These are phyloP conservation scores for Odontocerum albicorne DNA, from an alignment of 2,888 invertebrate species.

Conservation along the genomic window DNA sequence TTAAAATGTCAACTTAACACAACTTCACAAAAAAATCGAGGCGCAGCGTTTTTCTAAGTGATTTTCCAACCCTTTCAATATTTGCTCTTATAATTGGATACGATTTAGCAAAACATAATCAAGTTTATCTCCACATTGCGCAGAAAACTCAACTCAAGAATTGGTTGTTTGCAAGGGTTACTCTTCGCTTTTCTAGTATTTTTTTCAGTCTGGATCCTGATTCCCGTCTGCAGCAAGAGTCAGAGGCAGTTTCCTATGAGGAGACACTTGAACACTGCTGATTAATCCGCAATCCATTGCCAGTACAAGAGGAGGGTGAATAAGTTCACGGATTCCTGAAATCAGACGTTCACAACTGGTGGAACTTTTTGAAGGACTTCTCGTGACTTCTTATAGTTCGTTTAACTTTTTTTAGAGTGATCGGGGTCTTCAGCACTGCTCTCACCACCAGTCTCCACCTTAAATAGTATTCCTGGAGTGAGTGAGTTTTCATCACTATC, in stretches of 20 bases:
- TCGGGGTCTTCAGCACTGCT: too few relatives aligned
- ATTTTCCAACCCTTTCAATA: conserved; percentile 26
- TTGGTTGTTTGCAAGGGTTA: background rate
- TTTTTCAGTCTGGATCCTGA: background rate
- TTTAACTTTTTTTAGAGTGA: too few relatives aligned
- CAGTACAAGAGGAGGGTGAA: background rate
- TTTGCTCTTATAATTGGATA: conserved; percentile 34
- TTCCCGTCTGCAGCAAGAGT: conserved; percentile 8
- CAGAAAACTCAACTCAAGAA: background rate
- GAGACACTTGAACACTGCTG: conserved; percentile 33
- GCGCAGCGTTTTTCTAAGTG: conserved; percentile 20
- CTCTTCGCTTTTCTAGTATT: background rate
- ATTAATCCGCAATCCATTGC: conserved; percentile 25
- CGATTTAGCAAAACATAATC: background rate
- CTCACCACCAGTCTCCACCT: too few relatives aligned
- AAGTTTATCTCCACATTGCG: background rate
- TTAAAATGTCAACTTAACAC: background rate
- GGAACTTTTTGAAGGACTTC: too few relatives aligned
- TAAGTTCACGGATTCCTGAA: background rate
- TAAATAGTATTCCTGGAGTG: too few relatives aligned
- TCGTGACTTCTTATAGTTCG: too few relatives aligned
- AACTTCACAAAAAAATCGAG: background rate
- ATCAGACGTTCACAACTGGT: too few relatives aligned
- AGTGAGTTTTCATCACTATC: too few relatives aligned
- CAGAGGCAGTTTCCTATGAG: conserved; percentile 17